These are phyloP conservation scores for Apamea monoglypha DNA, from an alignment of 2,888 invertebrate genomes.

Conservation along the genomic window DNA sequence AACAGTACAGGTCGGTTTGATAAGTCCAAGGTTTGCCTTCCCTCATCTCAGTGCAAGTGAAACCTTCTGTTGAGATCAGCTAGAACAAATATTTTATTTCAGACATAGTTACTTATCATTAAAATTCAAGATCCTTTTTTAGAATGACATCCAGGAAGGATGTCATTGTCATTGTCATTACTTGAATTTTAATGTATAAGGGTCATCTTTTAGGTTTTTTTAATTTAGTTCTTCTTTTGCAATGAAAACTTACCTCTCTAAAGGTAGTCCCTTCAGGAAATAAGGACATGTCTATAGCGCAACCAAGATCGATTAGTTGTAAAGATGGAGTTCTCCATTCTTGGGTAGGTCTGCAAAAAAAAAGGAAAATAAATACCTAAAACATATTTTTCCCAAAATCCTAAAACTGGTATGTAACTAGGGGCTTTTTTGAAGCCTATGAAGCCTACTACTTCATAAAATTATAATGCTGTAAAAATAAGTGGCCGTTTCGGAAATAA, in stretches of 20 bases:
- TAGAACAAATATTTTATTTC: conserved; percentile 72
- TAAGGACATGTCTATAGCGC: conserved; percentile 97
- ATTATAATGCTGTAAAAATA: not conserved
- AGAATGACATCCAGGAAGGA: not conserved
- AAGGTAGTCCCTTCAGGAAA: conserved; percentile 95
- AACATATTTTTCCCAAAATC: not conserved
- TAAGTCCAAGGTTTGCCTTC: conserved; percentile 98
- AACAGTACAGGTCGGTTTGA: conserved; percentile 97
- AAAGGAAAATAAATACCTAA: conserved; percentile 5
- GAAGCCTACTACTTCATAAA: not conserved
- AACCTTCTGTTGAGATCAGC: conserved; percentile 94
- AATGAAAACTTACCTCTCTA: conserved; percentile 86
- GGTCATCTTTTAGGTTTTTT: not conserved
- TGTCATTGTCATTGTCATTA: too few relatives aligned
- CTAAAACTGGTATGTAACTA: not conserved
- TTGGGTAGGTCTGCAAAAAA: conserved; percentile 89
- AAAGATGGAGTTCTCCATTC: conserved; percentile 92
- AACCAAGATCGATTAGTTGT: conserved; percentile 98
- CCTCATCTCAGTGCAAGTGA: conserved; percentile 97
- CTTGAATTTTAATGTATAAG: too few relatives aligned
- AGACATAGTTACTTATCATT: not conserved
- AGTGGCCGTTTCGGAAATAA: not conserved
- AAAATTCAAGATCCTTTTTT: not conserved
- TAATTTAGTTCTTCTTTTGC: not conserved
- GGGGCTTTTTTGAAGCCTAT: not conserved